A percentile compares a stretch with the other conserved stretches of the same genome.
Evolutionary conservation across 2,797 vertebrate species (phyloP).

Genomic region (Pseudochirops corinnae): DNA sequence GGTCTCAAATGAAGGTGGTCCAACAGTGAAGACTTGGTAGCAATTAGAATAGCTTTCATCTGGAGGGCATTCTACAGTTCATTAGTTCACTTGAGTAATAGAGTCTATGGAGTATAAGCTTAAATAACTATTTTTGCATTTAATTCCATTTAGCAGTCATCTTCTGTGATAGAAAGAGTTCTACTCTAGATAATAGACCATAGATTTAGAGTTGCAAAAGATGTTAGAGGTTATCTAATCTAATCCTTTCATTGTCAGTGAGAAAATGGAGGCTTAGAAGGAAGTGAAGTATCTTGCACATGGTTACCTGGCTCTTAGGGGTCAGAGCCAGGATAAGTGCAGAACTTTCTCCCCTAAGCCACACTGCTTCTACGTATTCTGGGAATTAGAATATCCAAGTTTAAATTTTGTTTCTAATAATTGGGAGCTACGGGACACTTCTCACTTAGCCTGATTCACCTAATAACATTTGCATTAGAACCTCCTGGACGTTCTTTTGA

Average conservation of each 20-base stretch:
- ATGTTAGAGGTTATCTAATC: no score
- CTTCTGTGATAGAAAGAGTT: not conserved
- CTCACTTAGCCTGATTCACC: not conserved
- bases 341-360: no score
- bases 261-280: no score
- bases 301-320: no score
- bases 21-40: not conserved
- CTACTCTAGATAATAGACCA: no score
- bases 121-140: constrained; percentile 24
- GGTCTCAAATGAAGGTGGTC: not conserved
- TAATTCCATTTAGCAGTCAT: not conserved
- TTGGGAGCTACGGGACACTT: not conserved
- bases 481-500: not conserved
- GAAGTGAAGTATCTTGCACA: no score
- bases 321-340: no score
- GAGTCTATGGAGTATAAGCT: not conserved
- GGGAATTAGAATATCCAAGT: not conserved
- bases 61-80: not conserved
- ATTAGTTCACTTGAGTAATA: not conserved
- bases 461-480: not conserved
- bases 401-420: not conserved
- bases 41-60: not conserved
- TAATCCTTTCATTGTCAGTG: no score
- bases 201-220: no score
- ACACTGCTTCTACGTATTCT: not conserved